These are phyloP conservation scores for Campylomormyrus numenius DNA, from an alignment of 2,113 vertebrate species.

Conservation along the genomic window DNA sequence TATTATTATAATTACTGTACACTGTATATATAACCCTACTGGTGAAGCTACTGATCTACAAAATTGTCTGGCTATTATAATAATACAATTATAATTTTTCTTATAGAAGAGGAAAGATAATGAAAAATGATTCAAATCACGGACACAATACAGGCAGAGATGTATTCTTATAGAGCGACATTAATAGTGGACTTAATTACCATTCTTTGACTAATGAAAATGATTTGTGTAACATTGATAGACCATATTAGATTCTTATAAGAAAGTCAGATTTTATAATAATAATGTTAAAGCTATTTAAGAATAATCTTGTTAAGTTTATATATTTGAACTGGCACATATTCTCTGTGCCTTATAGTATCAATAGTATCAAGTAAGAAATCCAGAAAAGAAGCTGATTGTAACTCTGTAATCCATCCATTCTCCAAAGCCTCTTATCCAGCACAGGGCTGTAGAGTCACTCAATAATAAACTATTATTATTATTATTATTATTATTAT, in stretches of 20 bases:
- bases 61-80: not conserved
- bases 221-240: not conserved
- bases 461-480: not conserved
- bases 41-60: not conserved
- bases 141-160: not conserved
- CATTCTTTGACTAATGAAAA: not conserved
- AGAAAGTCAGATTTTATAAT: not conserved
- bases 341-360: not conserved
- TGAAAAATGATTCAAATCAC: not conserved
- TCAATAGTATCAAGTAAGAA: not conserved
- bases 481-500: too few relatives aligned
- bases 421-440: not conserved
- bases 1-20: not conserved
- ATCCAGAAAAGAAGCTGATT: not conserved
- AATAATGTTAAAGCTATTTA: not conserved
- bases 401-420: not conserved
- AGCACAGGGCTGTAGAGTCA: not conserved
- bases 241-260: not conserved
- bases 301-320: not conserved
- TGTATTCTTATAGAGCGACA: not conserved
- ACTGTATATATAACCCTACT: not conserved
- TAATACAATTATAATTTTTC: not conserved
- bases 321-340: not conserved
- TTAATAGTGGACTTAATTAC: not conserved
- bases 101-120: not conserved